Percentiles rank a stretch among this genome's conserved stretches.
Conservation (phyloP, 2,797 vertebrate genomes). For the Gadopsis bispinosus region DNA sequence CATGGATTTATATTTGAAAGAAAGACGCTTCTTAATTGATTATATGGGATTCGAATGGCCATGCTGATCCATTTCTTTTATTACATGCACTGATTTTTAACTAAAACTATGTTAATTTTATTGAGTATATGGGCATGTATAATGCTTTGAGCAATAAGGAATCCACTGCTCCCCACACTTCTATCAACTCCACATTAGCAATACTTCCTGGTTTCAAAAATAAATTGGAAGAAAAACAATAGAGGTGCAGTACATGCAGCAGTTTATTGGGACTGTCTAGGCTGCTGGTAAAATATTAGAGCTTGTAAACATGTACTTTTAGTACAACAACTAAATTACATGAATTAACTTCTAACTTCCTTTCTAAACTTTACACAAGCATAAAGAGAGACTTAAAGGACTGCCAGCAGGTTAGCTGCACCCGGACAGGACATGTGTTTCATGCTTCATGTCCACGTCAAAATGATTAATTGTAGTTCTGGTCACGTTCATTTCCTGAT, state of each 20-base stretch:
- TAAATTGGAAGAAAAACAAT: background rate
- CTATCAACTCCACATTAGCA: background rate
- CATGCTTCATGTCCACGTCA: slow-evolving; percentile 5
- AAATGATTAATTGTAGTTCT: background rate
- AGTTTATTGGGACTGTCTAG: background rate
- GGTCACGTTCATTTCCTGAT: slow-evolving; percentile 5
- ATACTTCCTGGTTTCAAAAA: background rate
- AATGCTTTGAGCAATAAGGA: background rate
- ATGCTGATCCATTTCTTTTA: slow-evolving; percentile 2
- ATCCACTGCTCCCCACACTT: background rate
- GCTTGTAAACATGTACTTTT: background rate
- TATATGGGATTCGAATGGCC: background rate
- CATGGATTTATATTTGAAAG: slow-evolving; percentile 20
- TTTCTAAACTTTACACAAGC: background rate
- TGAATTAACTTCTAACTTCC: background rate
- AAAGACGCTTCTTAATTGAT: slow-evolving; percentile 8
- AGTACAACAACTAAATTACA: background rate
- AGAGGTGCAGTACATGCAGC: background rate
- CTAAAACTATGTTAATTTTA: background rate
- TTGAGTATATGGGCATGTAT: background rate
- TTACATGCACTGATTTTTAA: background rate
- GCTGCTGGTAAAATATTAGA: slow-evolving; percentile 15
- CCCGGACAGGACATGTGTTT: background rate
- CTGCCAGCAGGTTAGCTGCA: background rate
- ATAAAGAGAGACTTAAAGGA: background rate